These are phyloP conservation scores for Teleiodes luculella DNA, from an alignment of 2,888 invertebrate species.

Conservation along the genomic window DNA sequence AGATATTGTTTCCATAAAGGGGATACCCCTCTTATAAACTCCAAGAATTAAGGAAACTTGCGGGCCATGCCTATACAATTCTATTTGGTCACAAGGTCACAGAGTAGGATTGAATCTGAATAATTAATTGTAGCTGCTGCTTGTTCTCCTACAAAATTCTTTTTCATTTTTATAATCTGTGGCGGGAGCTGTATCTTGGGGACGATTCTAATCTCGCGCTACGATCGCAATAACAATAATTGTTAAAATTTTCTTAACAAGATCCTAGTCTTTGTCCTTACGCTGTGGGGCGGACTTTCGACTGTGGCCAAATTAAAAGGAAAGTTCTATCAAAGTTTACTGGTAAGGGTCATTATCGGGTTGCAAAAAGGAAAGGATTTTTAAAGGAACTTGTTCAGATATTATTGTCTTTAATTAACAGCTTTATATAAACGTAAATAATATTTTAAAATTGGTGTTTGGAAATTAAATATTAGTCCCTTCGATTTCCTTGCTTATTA, in stretches of 20 bases:
- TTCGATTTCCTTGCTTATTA: too few relatives aligned
- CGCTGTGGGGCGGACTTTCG: conserved; percentile 11
- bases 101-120: not conserved
- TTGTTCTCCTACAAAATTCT: not conserved
- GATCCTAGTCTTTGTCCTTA: conserved; percentile 26
- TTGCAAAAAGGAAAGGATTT: too few relatives aligned
- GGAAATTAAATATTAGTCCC: too few relatives aligned
- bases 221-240: conserved; percentile 33
- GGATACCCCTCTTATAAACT: conserved; percentile 35
- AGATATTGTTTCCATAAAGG: conserved; percentile 38
- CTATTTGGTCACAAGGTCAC: not conserved
- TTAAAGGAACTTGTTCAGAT: too few relatives aligned
- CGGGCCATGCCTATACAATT: conserved; percentile 19
- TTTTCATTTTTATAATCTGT: conserved; percentile 12
- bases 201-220: conserved; percentile 33
- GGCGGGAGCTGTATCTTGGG: conserved; percentile 15
- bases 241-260: conserved; percentile 37
- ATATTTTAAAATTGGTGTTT: too few relatives aligned
- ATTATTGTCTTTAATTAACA: too few relatives aligned
- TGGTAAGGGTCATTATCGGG: too few relatives aligned
- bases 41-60: conserved; percentile 35
- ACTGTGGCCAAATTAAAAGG: not conserved
- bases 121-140: not conserved
- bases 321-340: not conserved
- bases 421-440: too few relatives aligned